These are phyloP conservation scores for Oncorhynchus gorbuscha DNA, from an alignment of 2,113 vertebrate species.

Conservation along the genomic window DNA sequence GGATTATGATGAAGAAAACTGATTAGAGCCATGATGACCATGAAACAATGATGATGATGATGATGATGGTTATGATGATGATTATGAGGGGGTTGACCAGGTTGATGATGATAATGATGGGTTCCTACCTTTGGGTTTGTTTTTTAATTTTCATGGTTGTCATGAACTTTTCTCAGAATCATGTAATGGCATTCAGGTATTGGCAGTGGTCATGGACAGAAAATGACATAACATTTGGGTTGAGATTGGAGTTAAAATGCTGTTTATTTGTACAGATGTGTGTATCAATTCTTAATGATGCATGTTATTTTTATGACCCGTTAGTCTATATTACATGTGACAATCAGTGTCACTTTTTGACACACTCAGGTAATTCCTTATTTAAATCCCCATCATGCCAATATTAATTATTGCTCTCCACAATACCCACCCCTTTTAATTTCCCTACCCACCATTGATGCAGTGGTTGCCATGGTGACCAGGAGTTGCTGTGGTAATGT, in stretches of 20 bases:
- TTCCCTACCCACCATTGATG: slow-evolving; percentile 39
- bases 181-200: too few species aligned
- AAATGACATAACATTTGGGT: slow-evolving; percentile 45
- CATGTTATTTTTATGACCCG: too few species aligned
- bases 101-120: slow-evolving; percentile 3
- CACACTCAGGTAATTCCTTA: neutral
- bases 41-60: slow-evolving; percentile 15
- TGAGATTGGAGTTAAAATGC: too few species aligned
- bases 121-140: too few species aligned
- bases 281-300: neutral
- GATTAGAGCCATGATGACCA: slow-evolving; percentile 28
- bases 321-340: too few species aligned
- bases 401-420: slow-evolving; percentile 70
- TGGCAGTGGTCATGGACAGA: too few species aligned
- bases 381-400: slow-evolving; percentile 42
- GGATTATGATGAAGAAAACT: slow-evolving; percentile 19
- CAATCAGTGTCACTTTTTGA: too few species aligned
- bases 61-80: slow-evolving; percentile 30
- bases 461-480: slow-evolving; percentile 68
- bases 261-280: too few species aligned
- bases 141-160: too few species aligned
- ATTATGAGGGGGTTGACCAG: neutral
- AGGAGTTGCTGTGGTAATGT: slow-evolving; percentile 63
- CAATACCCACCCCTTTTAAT: slow-evolving; percentile 48
- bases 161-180: too few species aligned